Evolutionary conservation across 2,888 invertebrate species (phyloP), one percentile per base, ranked within the genome.

Genomic region (Ennomos erosarius): DNA sequence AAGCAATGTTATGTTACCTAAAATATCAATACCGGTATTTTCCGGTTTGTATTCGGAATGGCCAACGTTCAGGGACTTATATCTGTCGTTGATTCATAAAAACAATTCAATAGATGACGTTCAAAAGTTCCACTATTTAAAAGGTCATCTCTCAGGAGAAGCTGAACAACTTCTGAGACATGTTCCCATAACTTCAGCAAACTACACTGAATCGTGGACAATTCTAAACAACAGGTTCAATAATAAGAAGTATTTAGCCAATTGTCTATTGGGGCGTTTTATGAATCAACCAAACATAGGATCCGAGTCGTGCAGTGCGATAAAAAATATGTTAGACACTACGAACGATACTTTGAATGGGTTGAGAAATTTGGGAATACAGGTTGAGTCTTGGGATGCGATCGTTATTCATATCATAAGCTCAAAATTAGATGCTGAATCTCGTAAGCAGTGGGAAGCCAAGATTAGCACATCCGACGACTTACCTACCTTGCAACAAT

Each of bases 11-110:
- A 10, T 9, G 9, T 13, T 46, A 10, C 46, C 36, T 6, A 35
- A 46, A 13, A 46, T 46, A 10, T 34, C 12, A 2, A 46, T 46
- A 1, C 46, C 46, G 10, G 36, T 10, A 8, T 46, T 46, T 46
- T 46, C 46, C 4, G 46, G 46, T 8, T 12, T 10, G 9, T 46
- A 46, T 46, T 10, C 46, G 9, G 46, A 46, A 10, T 46, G 46
- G 46, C 35, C 35, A 6, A 36, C 36, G 4, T 46, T 46, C 36
- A 8, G 46, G 5, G 46, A 46, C 11, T 13, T 46, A 2, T 46
- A 36, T n/a, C 9, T 46, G 13, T 46, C 46, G 8, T 13, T 46
- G 36, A 36, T 46, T 1, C 46, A 46, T 26, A 36, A 46, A 6
- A 46, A 46, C 13, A 13, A 6, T 9, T 35, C 46, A 11, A 35